These are phyloP conservation scores for Sclerurus mexicanus DNA, from an alignment of 2,113 vertebrate species.

Conservation along the genomic window DNA sequence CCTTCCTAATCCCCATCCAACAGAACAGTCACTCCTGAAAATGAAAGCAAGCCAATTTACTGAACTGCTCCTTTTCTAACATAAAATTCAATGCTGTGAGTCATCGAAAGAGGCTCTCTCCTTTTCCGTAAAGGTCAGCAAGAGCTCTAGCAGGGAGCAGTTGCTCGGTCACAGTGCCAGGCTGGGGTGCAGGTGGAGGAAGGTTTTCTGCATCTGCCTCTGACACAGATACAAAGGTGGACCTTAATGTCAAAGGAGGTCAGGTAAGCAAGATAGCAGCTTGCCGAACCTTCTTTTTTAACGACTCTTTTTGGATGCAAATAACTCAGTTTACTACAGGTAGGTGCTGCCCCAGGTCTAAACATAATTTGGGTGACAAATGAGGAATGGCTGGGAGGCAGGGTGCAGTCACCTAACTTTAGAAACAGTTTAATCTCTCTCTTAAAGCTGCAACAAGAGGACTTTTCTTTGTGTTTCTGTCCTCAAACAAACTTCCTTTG, in stretches of 20 bases:
- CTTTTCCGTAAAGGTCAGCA: slow-evolving; percentile 2
- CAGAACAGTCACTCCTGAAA: not conserved
- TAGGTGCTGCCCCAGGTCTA: not conserved
- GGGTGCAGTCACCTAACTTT: not conserved
- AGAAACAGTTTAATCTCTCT: slow-evolving; percentile 25
- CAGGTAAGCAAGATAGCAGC: not conserved
- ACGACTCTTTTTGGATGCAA: not conserved
- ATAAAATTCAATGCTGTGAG: not conserved
- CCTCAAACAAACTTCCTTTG: slow-evolving; percentile 65
- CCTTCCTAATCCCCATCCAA: not conserved
- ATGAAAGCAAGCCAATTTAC: not conserved
- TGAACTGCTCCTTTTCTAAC: not conserved
- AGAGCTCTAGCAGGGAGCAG: not conserved
- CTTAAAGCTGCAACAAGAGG: not conserved
- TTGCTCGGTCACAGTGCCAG: not conserved
- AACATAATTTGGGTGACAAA: slow-evolving; percentile 36
- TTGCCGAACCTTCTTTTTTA: not conserved
- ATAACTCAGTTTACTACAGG: slow-evolving; percentile 17
- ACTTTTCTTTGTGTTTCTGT: slow-evolving; percentile 41
- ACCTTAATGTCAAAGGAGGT: not conserved
- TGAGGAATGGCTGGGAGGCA: not conserved
- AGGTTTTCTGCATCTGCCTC: not conserved
- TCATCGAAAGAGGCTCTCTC: not conserved
- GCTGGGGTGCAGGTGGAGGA: not conserved
- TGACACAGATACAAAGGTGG: not conserved